Evolutionary conservation across 2,888 invertebrate genomes (phyloP), one percentile per base, ranked within the genome.

Genomic region (Lomographa bimaculata): DNA sequence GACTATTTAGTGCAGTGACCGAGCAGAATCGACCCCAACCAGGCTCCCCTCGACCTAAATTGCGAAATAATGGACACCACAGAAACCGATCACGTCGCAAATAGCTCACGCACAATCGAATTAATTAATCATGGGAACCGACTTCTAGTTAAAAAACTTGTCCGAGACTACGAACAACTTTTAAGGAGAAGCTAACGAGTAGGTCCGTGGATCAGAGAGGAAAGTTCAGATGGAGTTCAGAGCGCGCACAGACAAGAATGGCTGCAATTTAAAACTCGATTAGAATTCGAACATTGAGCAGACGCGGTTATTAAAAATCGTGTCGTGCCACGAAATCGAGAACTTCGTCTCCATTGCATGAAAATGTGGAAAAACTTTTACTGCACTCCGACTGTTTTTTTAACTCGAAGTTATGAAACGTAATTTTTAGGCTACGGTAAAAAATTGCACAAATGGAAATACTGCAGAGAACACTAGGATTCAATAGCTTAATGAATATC

Each of bases 261-360:
- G 77, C 79, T 84, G 85, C 86, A 89, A 89, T 87, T 87, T 86
- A 89, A 86, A 87, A 87, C 77, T 89, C 85, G 84, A 87, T 89
- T 86, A 85, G 79, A 85, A 86, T 86, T 85, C 72, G 79, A 83
- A 79, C 72, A 82, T 79, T 75, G 78, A 74, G 64, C 68, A 59
- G 69, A 62, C 64, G 71, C 59, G 73, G 73, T 82, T 85, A 86
- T 86, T 85, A 80, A 85, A 81, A 82, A 78, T 66, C 66, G 72
- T 65, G 62, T 62, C 57, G 58, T 59, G 56, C 69, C 61, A 62
- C 58, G 56, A 60, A 57, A 52, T 59, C 51, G 47, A 58, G 57
- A 55, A 64, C 55, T 62, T 59, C 50, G 59, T 59, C 58, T 64
- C 48, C n/a, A n/a, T n/a, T n/a, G n/a, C 54, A 56, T 55, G 53